Conservation (phyloP, 2,888 invertebrate genomes). For the Spicauda simplicius region DNA sequence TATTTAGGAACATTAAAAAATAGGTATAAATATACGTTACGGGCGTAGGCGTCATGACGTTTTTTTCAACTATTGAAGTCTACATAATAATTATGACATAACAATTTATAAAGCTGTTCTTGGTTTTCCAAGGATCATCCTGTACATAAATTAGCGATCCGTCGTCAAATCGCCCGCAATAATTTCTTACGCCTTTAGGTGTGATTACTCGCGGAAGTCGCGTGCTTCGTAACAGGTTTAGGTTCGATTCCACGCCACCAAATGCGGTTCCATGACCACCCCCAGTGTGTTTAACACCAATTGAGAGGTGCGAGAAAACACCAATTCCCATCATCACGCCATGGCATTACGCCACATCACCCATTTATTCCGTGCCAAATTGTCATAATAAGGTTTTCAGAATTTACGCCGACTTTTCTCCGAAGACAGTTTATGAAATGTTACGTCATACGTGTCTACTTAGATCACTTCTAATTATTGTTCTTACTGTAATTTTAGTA, state of each 20-base stretch:
- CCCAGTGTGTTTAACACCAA: constrained; percentile 50
- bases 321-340: constrained; percentile 6
- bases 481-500: background rate
- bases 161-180: constrained; percentile 42
- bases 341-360: constrained; percentile 17
- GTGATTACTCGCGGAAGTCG: constrained; percentile 65
- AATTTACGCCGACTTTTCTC: constrained; percentile 13
- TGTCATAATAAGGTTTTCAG: constrained; percentile 8
- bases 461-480: constrained; percentile 6
- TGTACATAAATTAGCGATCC: constrained; percentile 45
- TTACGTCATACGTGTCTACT: constrained; percentile 13
- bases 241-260: constrained; percentile 52
- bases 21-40: too few relatives aligned
- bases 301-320: constrained; percentile 42
- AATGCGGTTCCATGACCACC: constrained; percentile 49
- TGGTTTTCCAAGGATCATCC: constrained; percentile 31
- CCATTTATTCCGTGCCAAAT: constrained; percentile 21
- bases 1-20: too few relatives aligned
- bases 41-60: too few relatives aligned
- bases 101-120: too few relatives aligned
- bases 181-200: constrained; percentile 43
- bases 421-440: constrained; percentile 7
- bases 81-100: too few relatives aligned
- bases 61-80: too few relatives aligned
- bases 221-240: constrained; percentile 60